Percentiles rank a stretch among this genome's conserved stretches.
phyloP scores from a whole-genome alignment of 2,113 vertebrate genomes.

The Ceyx cyanopectus region DNA sequence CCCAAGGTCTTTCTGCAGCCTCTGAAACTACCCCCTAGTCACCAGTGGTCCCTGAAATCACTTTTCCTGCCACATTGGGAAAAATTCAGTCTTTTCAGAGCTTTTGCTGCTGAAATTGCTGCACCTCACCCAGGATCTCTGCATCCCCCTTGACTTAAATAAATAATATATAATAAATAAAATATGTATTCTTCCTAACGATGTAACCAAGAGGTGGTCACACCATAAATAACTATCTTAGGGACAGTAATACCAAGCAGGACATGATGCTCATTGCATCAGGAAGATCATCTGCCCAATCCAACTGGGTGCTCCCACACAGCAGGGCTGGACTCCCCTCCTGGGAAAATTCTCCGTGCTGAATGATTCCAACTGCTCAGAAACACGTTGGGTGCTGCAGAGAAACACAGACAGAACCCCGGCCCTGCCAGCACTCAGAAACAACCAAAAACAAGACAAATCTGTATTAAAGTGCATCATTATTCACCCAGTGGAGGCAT shows the following conservation, averaged over 20 bases:
- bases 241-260: background rate
- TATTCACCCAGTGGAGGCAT: background rate
- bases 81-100: background rate
- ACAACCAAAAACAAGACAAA: constrained; percentile 26
- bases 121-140: background rate
- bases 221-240: background rate
- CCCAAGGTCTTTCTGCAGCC: background rate
- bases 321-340: background rate
- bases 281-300: background rate
- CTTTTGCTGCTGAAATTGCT: background rate
- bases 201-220: background rate
- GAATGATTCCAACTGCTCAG: background rate
- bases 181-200: background rate
- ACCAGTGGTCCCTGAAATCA: background rate
- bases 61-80: background rate
- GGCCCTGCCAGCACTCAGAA: background rate
- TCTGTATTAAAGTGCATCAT: background rate
- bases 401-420: background rate
- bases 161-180: background rate
- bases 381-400: background rate
- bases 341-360: background rate
- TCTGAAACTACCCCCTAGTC: background rate
- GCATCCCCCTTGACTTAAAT: background rate
- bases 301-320: background rate
- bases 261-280: background rate